phyloP scores from a whole-genome alignment of 1,140 invertebrate species.

The Caerostris darwini region DNA sequence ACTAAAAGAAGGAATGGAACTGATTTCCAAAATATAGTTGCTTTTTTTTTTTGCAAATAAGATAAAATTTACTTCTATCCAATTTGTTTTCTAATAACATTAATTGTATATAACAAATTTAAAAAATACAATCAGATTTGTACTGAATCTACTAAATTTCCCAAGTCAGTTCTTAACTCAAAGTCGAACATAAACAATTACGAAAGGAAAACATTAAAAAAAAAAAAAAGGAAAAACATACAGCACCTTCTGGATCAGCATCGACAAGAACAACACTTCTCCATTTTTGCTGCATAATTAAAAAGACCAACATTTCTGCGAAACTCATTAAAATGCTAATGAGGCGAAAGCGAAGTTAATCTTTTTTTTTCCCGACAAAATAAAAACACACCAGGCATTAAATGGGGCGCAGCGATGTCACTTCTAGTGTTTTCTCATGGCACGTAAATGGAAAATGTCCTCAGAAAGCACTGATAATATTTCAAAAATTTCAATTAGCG shows the following conservation, averaged over 20 bases:
- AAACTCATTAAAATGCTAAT: conserved; percentile 32
- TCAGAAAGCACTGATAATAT: not conserved
- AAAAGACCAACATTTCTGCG: conserved; percentile 36
- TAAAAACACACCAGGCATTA: not conserved
- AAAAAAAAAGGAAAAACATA: not conserved
- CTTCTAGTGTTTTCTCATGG: not conserved
- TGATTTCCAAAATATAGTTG: too few relatives aligned
- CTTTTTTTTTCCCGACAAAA: not conserved
- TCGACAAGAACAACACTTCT: conserved; percentile 30
- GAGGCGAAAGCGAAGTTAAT: not conserved
- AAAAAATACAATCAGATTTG: too few relatives aligned
- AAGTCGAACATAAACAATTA: not conserved
- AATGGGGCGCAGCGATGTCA: not conserved
- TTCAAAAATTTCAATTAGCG: not conserved
- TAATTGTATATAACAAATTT: too few relatives aligned
- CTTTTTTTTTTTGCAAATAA: too few relatives aligned
- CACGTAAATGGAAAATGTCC: not conserved
- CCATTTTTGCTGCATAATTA: conserved; percentile 46
- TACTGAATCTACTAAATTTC: too few relatives aligned
- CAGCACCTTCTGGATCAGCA: not conserved
- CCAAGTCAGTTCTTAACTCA: not conserved
- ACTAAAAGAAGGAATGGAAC: too few relatives aligned
- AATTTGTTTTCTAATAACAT: too few relatives aligned
- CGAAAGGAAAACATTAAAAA: not conserved
- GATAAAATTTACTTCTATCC: too few relatives aligned